These are phyloP conservation scores for Rhinogobio ventralis DNA, from an alignment of 2,797 vertebrate species.

Conservation along the genomic window DNA sequence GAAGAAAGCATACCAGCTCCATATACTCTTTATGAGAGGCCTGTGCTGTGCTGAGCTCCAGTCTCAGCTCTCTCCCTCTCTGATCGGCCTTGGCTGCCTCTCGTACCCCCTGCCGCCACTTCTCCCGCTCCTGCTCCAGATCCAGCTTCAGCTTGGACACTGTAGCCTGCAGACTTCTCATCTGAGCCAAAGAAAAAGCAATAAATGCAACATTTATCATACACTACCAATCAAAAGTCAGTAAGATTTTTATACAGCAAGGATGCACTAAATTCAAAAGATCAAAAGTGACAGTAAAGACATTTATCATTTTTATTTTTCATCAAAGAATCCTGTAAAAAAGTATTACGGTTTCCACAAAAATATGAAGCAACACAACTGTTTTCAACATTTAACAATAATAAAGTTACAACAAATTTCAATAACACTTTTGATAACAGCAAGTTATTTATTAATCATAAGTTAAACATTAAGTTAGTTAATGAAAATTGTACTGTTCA, in stretches of 20 bases:
- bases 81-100: constrained; percentile 59
- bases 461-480: background rate
- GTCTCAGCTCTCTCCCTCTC: constrained; percentile 63
- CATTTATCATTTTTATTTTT: background rate
- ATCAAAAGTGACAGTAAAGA: background rate
- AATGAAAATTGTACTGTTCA: background rate
- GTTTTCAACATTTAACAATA: background rate
- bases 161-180: constrained; percentile 60
- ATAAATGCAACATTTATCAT: background rate
- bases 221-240: background rate
- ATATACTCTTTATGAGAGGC: constrained; percentile 59
- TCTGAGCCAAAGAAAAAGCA: constrained; percentile 26
- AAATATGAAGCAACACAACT: too few relatives aligned
- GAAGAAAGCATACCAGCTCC: constrained; percentile 49
- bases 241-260: background rate
- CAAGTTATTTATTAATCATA: background rate
- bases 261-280: background rate
- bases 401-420: background rate
- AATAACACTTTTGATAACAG: background rate
- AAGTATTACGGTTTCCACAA: too few relatives aligned
- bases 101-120: constrained; percentile 43
- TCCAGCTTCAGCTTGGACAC: constrained; percentile 62
- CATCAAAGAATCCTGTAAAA: background rate
- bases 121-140: constrained; percentile 59
- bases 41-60: constrained; percentile 62